Percentiles rank a stretch among this genome's conserved stretches.
Conservation (phyloP, 2,888 invertebrate species). For the Tiliacea citrago region DNA sequence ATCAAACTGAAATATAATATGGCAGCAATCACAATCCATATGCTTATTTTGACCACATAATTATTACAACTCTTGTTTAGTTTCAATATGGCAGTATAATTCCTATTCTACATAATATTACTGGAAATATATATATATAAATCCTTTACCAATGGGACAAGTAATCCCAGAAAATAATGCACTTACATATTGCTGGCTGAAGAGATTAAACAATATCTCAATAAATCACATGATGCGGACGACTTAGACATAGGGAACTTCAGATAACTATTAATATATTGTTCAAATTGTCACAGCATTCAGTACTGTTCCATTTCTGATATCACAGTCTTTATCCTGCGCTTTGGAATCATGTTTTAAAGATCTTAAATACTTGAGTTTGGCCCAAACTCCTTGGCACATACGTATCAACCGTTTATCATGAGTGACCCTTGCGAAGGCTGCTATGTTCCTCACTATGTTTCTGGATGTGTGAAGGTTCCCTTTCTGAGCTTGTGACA, state of each 20-base stretch:
- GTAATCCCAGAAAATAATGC: conserved; percentile 31
- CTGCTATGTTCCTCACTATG: conserved; percentile 89
- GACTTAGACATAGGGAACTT: conserved; percentile 19
- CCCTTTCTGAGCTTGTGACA: conserved; percentile 96
- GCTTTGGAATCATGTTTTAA: conserved; percentile 61
- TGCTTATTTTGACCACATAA: conserved; percentile 4
- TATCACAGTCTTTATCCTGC: conserved; percentile 57
- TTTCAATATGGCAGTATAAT: conserved; percentile 29
- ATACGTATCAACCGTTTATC: conserved; percentile 94
- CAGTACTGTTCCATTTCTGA: conserved; percentile 60
- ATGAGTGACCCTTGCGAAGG: conserved; percentile 81
- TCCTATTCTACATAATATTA: conserved; percentile 15
- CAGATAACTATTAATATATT: background rate
- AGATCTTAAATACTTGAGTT: conserved; percentile 91
- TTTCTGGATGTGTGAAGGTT: conserved; percentile 91
- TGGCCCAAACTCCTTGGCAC: conserved; percentile 97
- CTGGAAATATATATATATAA: conserved; percentile 17
- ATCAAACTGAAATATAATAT: background rate
- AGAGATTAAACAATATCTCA: conserved; percentile 11
- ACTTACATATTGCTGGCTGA: conserved; percentile 26
- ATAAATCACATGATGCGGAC: background rate
- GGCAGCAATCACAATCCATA: background rate
- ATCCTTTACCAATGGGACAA: conserved; percentile 4
- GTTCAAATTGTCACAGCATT: conserved; percentile 26
- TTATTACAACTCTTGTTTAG: background rate